Evolutionary conservation across 1,140 invertebrate species (phyloP).

Genomic region (Phocides pigmalion): DNA sequence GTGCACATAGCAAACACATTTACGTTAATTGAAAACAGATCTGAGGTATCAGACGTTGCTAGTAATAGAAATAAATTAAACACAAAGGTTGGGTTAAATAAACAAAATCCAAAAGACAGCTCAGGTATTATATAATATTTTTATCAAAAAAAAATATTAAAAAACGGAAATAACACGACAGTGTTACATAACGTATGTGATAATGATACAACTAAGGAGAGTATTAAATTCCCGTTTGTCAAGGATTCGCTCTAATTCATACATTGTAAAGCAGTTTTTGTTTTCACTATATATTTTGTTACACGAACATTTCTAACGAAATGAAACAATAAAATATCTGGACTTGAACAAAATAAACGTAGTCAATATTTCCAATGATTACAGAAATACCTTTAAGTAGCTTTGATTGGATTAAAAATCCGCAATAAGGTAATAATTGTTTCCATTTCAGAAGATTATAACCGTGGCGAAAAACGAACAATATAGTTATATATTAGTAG

Average conservation of each 20-base stretch:
- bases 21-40: no score
- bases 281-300: background rate
- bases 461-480: background rate
- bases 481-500: background rate
- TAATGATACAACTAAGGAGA: conserved; percentile 3
- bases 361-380: no score
- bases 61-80: no score
- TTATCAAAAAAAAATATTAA: background rate
- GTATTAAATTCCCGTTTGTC: conserved; percentile 12
- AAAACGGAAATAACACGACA: background rate
- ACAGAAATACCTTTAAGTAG: no score
- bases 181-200: background rate
- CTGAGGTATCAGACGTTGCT: no score
- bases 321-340: background rate
- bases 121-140: no score
- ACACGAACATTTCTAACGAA: background rate
- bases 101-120: no score
- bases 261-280: conserved; percentile 3
- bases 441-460: conserved; percentile 7
- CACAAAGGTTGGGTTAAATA: no score
- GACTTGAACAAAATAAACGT: background rate
- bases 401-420: background rate
- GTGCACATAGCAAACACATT: no score
- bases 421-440: background rate
- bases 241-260: conserved; percentile 19